A percentile compares a stretch with the other conserved stretches of the same genome.
Evolutionary conservation across 2,888 invertebrate species (phyloP).

Genomic region (Lasioglossum oenotherae): DNA sequence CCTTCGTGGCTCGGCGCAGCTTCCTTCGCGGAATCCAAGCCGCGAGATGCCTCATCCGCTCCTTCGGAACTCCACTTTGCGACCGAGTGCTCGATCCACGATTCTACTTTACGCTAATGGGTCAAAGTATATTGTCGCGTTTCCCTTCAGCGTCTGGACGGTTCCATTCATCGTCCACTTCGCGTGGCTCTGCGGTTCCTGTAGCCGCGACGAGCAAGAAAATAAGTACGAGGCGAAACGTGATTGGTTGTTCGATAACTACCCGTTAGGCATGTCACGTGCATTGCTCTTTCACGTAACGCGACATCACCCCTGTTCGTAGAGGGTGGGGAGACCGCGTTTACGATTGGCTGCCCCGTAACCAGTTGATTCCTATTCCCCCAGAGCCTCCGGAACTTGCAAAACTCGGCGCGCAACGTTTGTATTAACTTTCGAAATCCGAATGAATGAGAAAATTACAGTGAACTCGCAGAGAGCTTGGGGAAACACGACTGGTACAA

Average conservation of each 20-base stretch:
- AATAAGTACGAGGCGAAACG: neutral
- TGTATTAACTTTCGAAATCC: neutral
- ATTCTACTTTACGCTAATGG: conserved; percentile 13
- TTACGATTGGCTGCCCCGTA: neutral
- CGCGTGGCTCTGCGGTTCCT: neutral
- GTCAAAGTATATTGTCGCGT: conserved; percentile 3
- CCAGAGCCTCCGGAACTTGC: neutral
- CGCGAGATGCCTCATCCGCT: conserved; percentile 15
- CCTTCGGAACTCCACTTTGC: conserved; percentile 30
- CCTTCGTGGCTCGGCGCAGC: conserved; percentile 18
- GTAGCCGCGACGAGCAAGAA: neutral
- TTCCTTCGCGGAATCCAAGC: conserved; percentile 21
- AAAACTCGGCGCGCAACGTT: neutral
- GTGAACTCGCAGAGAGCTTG: neutral
- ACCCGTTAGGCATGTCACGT: neutral
- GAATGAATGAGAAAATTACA: conserved; percentile 3
- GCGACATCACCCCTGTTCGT: neutral
- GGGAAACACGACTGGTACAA: neutral
- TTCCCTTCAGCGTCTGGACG: neutral
- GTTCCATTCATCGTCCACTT: neutral
- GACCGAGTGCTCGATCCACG: conserved; percentile 16
- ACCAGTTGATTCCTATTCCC: neutral
- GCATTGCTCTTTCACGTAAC: neutral
- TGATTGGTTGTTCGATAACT: neutral
- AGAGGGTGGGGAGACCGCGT: neutral